These are phyloP conservation scores for Dysidea cf. avara DNA, from an alignment of 37 sponge, comb jelly and placozoan genomes.

Conservation along the genomic window DNA sequence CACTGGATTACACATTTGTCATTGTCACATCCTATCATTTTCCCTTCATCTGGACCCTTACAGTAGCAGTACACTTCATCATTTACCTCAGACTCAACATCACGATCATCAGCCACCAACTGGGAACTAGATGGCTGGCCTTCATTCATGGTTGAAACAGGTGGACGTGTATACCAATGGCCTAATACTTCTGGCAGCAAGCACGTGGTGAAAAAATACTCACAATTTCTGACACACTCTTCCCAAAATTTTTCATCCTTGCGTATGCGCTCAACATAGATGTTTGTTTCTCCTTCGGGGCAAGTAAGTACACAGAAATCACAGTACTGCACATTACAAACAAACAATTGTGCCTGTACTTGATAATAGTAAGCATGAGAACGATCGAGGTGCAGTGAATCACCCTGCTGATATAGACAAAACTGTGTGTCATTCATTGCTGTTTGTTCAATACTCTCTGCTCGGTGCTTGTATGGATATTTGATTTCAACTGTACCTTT, in stretches of 20 bases:
- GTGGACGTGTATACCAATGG: slow-evolving; percentile 34
- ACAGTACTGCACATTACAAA: slow-evolving; percentile 38
- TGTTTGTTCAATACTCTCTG: no score
- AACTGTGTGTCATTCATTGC: no score
- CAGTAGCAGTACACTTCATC: slow-evolving; percentile 39
- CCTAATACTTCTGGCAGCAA: slow-evolving; percentile 60
- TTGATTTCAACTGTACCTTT: slow-evolving; percentile 5
- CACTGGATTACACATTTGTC: slow-evolving; percentile 4
- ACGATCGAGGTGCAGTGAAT: background rate
- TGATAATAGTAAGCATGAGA: slow-evolving; percentile 46
- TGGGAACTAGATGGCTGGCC: background rate
- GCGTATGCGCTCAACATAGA: slow-evolving; percentile 43
- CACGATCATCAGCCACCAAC: no score
- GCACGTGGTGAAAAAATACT: slow-evolving; percentile 15
- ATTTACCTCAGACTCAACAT: no score
- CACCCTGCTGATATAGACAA: no score
- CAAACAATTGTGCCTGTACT: slow-evolving; percentile 36
- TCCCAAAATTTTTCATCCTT: slow-evolving; percentile 28
- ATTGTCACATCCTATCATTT: slow-evolving; percentile 66
- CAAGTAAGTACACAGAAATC: slow-evolving; percentile 56
- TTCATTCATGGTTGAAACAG: background rate
- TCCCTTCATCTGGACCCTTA: slow-evolving; percentile 33
- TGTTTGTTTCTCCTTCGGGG: background rate
- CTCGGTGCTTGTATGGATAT: slow-evolving; percentile 7
- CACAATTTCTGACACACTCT: background rate